Percentiles rank a stretch among this genome's conserved stretches.
phyloP scores from a whole-genome alignment of 2,888 invertebrate species.

The Morpho achilles region DNA sequence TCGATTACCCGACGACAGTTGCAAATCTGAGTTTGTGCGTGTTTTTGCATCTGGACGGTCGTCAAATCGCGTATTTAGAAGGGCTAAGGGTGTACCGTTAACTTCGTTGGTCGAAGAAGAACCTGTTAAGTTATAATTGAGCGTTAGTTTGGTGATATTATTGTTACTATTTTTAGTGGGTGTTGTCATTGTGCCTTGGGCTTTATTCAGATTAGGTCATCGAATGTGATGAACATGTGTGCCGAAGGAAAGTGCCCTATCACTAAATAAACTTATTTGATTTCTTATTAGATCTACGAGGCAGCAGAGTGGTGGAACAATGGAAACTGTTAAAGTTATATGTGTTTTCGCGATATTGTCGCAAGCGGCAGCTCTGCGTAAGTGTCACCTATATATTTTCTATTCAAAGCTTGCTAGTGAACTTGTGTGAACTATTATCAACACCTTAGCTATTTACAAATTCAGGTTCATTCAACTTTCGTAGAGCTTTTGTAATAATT shows the following conservation, averaged over 20 bases:
- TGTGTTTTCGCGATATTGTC: slow-evolving; percentile 59
- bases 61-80: slow-evolving; percentile 41
- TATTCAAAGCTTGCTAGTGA: slow-evolving; percentile 13
- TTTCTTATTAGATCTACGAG: slow-evolving; percentile 69
- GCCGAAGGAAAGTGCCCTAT: slow-evolving; percentile 62
- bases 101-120: slow-evolving; percentile 31
- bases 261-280: slow-evolving; percentile 59
- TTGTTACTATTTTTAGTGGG: slow-evolving; percentile 81
- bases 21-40: slow-evolving; percentile 55
- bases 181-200: slow-evolving; percentile 70
- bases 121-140: slow-evolving; percentile 50
- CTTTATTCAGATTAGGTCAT: slow-evolving; percentile 76
- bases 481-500: slow-evolving; percentile 1
- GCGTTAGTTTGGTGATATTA: slow-evolving; percentile 50
- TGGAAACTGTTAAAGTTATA: slow-evolving; percentile 62
- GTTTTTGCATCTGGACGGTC: slow-evolving; percentile 44
- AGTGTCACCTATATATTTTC: slow-evolving; percentile 42
- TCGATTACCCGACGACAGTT: slow-evolving; percentile 60
- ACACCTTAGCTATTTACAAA: slow-evolving; percentile 22
- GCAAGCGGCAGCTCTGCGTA: slow-evolving; percentile 62
- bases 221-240: slow-evolving; percentile 72
- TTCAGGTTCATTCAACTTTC: slow-evolving; percentile 44
- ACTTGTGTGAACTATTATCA: slow-evolving; percentile 20
- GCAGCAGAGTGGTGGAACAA: slow-evolving; percentile 50
- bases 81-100: slow-evolving; percentile 35